Conservation (phyloP, 2,113 vertebrate species). For the Takifugu flavidus region DNA sequence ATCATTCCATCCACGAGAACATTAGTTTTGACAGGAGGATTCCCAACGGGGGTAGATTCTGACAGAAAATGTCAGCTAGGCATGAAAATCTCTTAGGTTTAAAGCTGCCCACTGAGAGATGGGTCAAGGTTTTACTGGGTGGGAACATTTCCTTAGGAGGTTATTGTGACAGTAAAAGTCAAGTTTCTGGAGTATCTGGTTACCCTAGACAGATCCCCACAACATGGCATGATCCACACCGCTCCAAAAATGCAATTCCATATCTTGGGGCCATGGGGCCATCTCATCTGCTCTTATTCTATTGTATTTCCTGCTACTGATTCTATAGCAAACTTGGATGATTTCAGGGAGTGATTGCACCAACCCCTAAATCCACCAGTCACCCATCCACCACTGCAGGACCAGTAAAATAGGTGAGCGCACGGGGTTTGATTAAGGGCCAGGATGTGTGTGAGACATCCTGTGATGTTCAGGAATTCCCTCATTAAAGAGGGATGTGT, state of each 20-base stretch:
- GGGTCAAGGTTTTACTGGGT: neutral
- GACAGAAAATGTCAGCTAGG: slow-evolving; percentile 15
- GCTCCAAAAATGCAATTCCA: too few species aligned
- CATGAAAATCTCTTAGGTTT: slow-evolving; percentile 33
- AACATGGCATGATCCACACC: too few species aligned
- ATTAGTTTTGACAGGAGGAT: slow-evolving; percentile 47
- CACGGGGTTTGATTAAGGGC: slow-evolving; percentile 55
- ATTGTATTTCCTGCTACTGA: too few species aligned
- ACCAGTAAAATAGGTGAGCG: slow-evolving; percentile 62
- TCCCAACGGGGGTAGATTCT: slow-evolving; percentile 31
- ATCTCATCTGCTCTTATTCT: too few species aligned
- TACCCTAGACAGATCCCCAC: too few species aligned
- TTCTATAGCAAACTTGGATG: too few species aligned
- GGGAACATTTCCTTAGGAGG: slow-evolving; percentile 2
- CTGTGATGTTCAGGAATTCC: slow-evolving; percentile 70
- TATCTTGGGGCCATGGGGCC: too few species aligned
- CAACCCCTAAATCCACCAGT: too few species aligned
- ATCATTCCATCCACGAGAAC: slow-evolving; percentile 68
- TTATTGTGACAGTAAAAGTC: too few species aligned
- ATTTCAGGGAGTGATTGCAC: too few species aligned
- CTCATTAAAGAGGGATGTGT: slow-evolving; percentile 68
- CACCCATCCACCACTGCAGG: neutral
- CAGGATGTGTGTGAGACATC: slow-evolving; percentile 71
- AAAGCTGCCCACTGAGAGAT: slow-evolving; percentile 6
- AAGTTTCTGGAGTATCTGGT: too few species aligned